A percentile compares a stretch with the other conserved stretches of the same genome.
phyloP scores from a whole-genome alignment of 2,797 vertebrate genomes.

The Gambusia yucatana region DNA sequence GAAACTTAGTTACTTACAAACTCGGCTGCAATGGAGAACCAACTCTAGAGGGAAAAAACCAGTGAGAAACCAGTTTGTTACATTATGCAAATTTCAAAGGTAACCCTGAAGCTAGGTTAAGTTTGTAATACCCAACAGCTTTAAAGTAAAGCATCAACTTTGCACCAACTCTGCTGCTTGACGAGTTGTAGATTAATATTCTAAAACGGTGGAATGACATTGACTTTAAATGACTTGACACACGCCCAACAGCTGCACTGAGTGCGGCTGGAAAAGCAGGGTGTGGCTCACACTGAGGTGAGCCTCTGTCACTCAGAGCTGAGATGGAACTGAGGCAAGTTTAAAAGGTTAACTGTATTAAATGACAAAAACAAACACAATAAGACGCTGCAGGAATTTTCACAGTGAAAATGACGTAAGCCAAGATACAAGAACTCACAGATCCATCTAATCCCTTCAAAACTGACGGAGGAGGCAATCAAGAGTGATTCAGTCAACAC shows the following conservation, averaged over 20 bases:
- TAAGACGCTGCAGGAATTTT: background rate
- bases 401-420: background rate
- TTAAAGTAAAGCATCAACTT: background rate
- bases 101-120: background rate
- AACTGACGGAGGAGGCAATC: background rate
- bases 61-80: background rate
- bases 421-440: background rate
- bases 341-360: background rate
- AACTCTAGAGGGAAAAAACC: background rate
- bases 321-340: background rate
- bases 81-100: background rate
- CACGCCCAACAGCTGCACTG: constrained; percentile 24
- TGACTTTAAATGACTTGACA: constrained; percentile 16
- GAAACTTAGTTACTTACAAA: background rate
- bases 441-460: background rate
- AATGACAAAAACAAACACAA: background rate
- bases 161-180: background rate
- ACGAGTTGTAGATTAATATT: background rate
- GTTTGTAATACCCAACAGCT: background rate
- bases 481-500: background rate
- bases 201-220: constrained; percentile 3
- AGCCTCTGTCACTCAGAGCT: constrained; percentile 12
- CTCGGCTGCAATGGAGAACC: background rate
- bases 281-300: constrained; percentile 23
- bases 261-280: constrained; percentile 13